Evolutionary conservation across 2,888 invertebrate genomes (phyloP).

Genomic region (Sicus ferrugineus): DNA sequence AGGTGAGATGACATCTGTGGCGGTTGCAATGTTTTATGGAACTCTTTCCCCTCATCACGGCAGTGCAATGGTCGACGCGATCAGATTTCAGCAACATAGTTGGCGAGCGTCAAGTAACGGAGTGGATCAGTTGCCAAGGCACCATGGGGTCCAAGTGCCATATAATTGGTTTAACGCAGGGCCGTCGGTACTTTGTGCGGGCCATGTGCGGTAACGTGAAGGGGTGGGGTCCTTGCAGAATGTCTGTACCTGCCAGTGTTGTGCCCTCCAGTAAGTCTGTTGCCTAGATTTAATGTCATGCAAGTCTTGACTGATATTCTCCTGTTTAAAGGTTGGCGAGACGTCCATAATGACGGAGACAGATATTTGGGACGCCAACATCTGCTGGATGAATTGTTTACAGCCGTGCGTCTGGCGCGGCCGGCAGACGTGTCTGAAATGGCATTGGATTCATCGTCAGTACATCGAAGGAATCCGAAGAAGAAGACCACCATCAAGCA

Average conservation of each 20-base stretch:
- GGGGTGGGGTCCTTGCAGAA: constrained; percentile 83
- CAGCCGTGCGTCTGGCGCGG: constrained; percentile 72
- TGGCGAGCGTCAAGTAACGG: constrained; percentile 79
- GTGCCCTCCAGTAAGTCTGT: constrained; percentile 85
- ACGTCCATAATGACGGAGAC: constrained; percentile 76
- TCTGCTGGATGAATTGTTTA: constrained; percentile 78
- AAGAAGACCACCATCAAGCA: constrained; percentile 92
- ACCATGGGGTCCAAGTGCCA: constrained; percentile 66
- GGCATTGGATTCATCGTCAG: constrained; percentile 71
- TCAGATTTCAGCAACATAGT: constrained; percentile 84
- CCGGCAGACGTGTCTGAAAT: constrained; percentile 72
- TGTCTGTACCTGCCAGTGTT: constrained; percentile 82
- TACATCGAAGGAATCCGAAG: constrained; percentile 78
- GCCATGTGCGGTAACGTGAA: constrained; percentile 93
- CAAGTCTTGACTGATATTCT: background rate
- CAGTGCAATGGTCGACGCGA: constrained; percentile 93
- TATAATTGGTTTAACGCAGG: constrained; percentile 80
- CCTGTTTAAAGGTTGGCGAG: constrained; percentile 77
- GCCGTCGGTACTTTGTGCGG: constrained; percentile 87
- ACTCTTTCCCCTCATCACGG: no score
- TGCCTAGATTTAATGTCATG: background rate
- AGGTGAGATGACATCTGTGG: constrained; percentile 70
- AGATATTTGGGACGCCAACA: constrained; percentile 74
- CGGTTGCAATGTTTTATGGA: no score
- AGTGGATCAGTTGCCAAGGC: constrained; percentile 66